Evolutionary conservation across 64 coral and sea anemone species (phyloP).

Genomic region (Montipora cactus): DNA sequence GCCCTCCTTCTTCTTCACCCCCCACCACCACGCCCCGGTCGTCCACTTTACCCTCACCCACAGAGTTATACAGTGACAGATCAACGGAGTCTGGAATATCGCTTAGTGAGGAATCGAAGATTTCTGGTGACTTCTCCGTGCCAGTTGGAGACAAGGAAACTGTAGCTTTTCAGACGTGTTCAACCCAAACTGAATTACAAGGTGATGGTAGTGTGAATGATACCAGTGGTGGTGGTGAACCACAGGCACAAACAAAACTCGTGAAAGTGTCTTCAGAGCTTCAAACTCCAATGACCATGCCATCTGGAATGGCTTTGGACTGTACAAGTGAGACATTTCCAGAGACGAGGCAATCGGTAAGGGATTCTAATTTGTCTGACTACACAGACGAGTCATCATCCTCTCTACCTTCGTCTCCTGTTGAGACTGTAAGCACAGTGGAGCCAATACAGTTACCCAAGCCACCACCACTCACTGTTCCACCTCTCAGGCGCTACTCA

Average conservation of each 20-base stretch:
- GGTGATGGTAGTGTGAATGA: neutral
- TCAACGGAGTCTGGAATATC: slow-evolving; percentile 52
- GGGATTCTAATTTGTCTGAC: slow-evolving; percentile 20
- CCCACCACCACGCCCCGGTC: neutral
- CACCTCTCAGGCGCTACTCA: slow-evolving; percentile 66
- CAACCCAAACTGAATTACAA: neutral
- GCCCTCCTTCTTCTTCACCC: slow-evolving; percentile 16
- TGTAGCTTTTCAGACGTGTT: neutral
- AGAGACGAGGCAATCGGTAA: neutral
- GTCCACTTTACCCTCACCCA: slow-evolving; percentile 10
- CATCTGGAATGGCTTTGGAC: neutral
- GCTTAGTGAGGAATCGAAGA: neutral
- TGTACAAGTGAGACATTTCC: neutral
- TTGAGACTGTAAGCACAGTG: neutral
- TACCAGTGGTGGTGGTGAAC: neutral
- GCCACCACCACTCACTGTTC: slow-evolving; percentile 71
- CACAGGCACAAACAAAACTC: neutral
- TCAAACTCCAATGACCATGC: slow-evolving; percentile 17
- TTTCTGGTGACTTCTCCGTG: neutral
- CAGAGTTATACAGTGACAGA: slow-evolving; percentile 4
- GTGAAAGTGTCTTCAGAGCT: neutral
- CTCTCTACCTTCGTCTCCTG: slow-evolving; percentile 10
- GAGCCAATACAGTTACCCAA: slow-evolving; percentile 65
- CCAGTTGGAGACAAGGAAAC: neutral
- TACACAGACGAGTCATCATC: slow-evolving; percentile 4